phyloP scores from a whole-genome alignment of 2,797 vertebrate genomes.

The Hoplostethus mediterraneus region DNA sequence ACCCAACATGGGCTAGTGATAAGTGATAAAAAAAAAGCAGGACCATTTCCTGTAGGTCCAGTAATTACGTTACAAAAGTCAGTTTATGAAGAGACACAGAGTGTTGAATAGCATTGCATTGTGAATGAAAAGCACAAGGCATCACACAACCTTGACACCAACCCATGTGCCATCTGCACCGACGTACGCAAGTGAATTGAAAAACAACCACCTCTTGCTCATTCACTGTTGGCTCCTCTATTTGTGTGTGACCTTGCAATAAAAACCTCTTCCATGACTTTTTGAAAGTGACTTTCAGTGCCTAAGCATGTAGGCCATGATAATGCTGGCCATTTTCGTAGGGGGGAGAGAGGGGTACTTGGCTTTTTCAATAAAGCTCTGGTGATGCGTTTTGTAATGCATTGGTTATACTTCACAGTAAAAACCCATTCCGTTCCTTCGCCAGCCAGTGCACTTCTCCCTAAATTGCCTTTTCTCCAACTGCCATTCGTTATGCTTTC shows the following conservation, averaged over 20 bases:
- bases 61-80: background rate
- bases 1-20: too few species aligned
- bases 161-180: slow-evolving; percentile 33
- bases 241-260: slow-evolving; percentile 57
- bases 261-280: slow-evolving; percentile 73
- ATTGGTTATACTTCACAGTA: slow-evolving; percentile 87
- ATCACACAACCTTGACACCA: slow-evolving; percentile 25
- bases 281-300: slow-evolving; percentile 83
- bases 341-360: slow-evolving; percentile 70
- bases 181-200: slow-evolving; percentile 49
- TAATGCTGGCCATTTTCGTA: slow-evolving; percentile 82
- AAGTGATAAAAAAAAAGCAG: too few species aligned
- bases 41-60: background rate
- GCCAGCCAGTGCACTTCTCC: slow-evolving; percentile 80
- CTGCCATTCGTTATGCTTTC: slow-evolving; percentile 86
- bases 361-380: slow-evolving; percentile 86
- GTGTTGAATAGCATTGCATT: slow-evolving; percentile 7
- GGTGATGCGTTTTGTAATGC: slow-evolving; percentile 87
- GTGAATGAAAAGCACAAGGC: slow-evolving; percentile 35
- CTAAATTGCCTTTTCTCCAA: slow-evolving; percentile 85
- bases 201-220: slow-evolving; percentile 61
- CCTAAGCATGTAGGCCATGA: slow-evolving; percentile 82
- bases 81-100: background rate
- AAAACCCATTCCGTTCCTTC: slow-evolving; percentile 83
- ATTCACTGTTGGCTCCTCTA: slow-evolving; percentile 60